Percentiles rank a stretch among this genome's conserved stretches.
Conservation (phyloP, 2,888 invertebrate species). For the Drosophila multiciliata region DNA sequence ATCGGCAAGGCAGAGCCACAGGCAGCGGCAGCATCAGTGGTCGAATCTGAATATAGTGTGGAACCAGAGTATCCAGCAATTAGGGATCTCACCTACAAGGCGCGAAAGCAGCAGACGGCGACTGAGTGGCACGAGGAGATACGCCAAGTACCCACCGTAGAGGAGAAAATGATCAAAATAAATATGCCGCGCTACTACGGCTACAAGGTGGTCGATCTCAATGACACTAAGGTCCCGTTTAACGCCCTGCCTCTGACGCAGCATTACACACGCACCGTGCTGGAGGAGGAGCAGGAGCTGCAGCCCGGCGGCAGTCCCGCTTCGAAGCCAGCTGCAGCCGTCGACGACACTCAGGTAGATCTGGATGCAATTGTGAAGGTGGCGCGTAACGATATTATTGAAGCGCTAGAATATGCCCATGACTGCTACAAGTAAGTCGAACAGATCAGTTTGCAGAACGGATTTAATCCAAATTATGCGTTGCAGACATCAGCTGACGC, state of each 20-base stretch:
- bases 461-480: not conserved
- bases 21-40: slow-evolving; percentile 14
- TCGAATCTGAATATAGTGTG: slow-evolving; percentile 65
- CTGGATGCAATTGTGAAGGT: slow-evolving; percentile 58
- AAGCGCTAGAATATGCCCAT: slow-evolving; percentile 71
- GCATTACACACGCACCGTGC: slow-evolving; percentile 91
- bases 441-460: not conserved
- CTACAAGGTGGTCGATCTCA: slow-evolving; percentile 88
- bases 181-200: slow-evolving; percentile 94
- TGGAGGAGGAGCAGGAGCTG: slow-evolving; percentile 85
- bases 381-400: slow-evolving; percentile 77
- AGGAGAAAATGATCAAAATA: slow-evolving; percentile 93
- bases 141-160: slow-evolving; percentile 89
- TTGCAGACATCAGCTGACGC: slow-evolving; percentile 42
- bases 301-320: slow-evolving; percentile 1
- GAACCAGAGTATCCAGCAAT: slow-evolving; percentile 80
- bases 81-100: slow-evolving; percentile 86
- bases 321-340: slow-evolving; percentile 39
- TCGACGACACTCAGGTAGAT: slow-evolving; percentile 14
- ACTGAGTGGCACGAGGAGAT: slow-evolving; percentile 87
- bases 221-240: slow-evolving; percentile 88
- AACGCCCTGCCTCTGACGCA: slow-evolving; percentile 90
- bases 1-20: slow-evolving; percentile 35
- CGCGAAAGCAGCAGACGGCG: slow-evolving; percentile 85
- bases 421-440: slow-evolving; percentile 74